Evolutionary conservation across 2,888 invertebrate genomes (phyloP).

Genomic region (Ceriagrion tenellum): DNA sequence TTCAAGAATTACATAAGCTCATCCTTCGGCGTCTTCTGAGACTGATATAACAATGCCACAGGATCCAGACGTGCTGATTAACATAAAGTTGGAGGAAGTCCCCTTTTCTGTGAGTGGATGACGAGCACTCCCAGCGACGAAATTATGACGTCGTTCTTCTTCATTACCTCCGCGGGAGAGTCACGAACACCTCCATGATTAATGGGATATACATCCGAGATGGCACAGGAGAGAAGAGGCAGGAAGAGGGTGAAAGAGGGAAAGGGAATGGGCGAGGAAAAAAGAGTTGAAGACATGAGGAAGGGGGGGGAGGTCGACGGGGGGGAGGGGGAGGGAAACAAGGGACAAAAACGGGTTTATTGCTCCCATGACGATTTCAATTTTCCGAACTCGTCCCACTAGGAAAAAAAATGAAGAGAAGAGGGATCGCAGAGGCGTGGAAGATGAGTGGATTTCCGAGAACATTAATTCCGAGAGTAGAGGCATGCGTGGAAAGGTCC

Average conservation of each 20-base stretch:
- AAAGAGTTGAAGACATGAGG: too few species aligned
- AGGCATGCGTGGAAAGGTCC: neutral
- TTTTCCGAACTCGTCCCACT: slow-evolving; percentile 28
- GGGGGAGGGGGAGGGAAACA: neutral
- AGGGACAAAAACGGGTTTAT: slow-evolving; percentile 32
- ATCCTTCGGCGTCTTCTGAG: neutral
- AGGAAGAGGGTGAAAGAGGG: neutral
- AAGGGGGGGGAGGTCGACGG: neutral
- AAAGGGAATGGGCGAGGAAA: neutral
- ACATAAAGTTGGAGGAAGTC: neutral
- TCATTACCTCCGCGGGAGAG: neutral
- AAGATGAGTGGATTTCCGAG: slow-evolving; percentile 57
- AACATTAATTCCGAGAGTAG: slow-evolving; percentile 6
- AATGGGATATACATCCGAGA: neutral
- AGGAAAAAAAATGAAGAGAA: neutral
- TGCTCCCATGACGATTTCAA: slow-evolving; percentile 60
- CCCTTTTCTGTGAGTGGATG: neutral
- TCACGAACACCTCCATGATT: neutral
- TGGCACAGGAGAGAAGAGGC: neutral
- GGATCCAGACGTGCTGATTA: neutral
- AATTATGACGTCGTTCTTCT: neutral
- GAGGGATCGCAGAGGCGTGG: slow-evolving; percentile 1
- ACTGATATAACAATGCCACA: neutral
- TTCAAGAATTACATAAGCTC: neutral
- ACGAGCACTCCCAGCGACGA: neutral